Evolutionary conservation across 2,113 vertebrate genomes (phyloP).

Genomic region (Ivindomyrus marchei): DNA sequence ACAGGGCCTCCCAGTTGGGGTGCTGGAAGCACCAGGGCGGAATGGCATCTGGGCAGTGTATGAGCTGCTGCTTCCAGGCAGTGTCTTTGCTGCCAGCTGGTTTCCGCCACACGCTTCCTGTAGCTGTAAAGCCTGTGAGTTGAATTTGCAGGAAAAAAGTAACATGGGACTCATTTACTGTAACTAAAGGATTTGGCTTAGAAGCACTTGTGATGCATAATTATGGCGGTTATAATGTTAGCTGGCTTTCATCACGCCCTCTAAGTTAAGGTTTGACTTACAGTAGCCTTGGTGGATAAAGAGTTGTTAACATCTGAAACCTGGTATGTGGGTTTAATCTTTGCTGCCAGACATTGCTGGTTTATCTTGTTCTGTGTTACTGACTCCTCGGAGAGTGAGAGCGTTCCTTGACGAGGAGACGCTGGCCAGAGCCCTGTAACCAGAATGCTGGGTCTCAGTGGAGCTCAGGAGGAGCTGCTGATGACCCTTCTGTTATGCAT

Average conservation of each 20-base stretch:
- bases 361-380: not conserved
- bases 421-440: not conserved
- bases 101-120: conserved; percentile 4
- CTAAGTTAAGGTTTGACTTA: not conserved
- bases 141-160: not conserved
- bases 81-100: not conserved
- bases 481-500: not conserved
- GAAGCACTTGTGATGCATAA: not conserved
- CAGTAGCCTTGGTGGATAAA: not conserved
- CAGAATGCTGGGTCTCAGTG: not conserved
- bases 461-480: not conserved
- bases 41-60: not conserved
- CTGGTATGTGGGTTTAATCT: not conserved
- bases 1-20: too few relatives aligned
- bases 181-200: not conserved
- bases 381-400: not conserved
- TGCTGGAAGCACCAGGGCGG: conserved; percentile 3
- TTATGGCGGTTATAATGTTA: not conserved
- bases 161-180: not conserved
- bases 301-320: not conserved
- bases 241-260: not conserved
- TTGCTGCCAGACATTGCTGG: not conserved
- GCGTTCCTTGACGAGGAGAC: not conserved
- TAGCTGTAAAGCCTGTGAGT: not conserved
- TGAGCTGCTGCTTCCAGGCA: not conserved